Percentiles rank a stretch among this genome's conserved stretches.
Evolutionary conservation across 2,888 invertebrate species (phyloP).

Genomic region (Crematogaster levior): DNA sequence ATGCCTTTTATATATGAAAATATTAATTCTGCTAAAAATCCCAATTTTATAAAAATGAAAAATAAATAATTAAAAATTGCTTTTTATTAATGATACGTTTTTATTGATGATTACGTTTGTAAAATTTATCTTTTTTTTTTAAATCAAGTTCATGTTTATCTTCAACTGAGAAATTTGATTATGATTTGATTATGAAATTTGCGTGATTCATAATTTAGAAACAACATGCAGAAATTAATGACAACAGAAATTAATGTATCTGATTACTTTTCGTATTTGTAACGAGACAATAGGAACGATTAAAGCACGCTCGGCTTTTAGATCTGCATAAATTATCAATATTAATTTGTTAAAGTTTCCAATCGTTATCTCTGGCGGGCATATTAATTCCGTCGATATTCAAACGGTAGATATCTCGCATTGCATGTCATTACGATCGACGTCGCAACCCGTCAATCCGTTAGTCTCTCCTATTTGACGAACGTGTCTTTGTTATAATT

Average conservation of each 20-base stretch:
- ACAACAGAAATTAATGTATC: conserved; percentile 22
- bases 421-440: conserved; percentile 35
- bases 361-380: conserved; percentile 36
- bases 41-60: conserved; percentile 5
- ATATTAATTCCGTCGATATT: conserved; percentile 22
- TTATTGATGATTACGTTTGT: neutral
- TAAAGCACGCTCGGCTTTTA: conserved; percentile 18
- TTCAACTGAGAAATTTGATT: neutral
- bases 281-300: neutral
- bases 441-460: conserved; percentile 21
- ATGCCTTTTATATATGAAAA: conserved; percentile 17
- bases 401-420: conserved; percentile 40
- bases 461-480: neutral
- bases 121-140: neutral
- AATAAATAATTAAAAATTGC: neutral
- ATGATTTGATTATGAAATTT: neutral
- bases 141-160: neutral
- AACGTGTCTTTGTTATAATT: conserved; percentile 53
- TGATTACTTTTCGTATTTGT: neutral
- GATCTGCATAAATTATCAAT: conserved; percentile 36
- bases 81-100: neutral
- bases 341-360: conserved; percentile 41
- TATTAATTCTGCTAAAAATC: conserved; percentile 4
- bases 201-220: neutral
- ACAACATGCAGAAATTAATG: conserved; percentile 17